Evolutionary conservation across 1,140 invertebrate genomes (phyloP).

Genomic region (Caerostris extrusa): DNA sequence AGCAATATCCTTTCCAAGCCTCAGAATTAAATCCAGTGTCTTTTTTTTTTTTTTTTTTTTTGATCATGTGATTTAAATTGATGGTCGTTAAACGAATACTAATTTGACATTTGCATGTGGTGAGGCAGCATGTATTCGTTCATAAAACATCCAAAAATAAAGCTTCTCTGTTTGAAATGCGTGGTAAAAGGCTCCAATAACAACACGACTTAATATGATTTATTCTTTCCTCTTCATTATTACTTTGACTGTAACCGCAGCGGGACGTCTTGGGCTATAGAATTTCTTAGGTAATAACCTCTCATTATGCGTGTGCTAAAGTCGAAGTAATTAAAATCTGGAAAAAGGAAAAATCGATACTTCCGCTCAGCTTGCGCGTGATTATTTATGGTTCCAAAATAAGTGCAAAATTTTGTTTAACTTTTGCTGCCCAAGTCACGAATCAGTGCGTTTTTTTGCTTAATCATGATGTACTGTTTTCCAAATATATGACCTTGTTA

Average conservation of each 20-base stretch:
- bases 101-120: conserved; percentile 48
- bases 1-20: neutral
- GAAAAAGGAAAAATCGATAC: neutral
- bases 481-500: too few relatives aligned
- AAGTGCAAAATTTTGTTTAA: neutral
- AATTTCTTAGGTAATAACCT: neutral
- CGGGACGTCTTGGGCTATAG: neutral
- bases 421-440: neutral
- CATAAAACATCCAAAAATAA: conserved; percentile 45
- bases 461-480: too few relatives aligned
- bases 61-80: conserved; percentile 32
- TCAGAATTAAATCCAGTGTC: neutral
- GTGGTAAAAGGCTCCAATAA: neutral
- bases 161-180: neutral
- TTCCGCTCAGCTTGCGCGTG: neutral
- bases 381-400: neutral
- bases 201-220: conserved; percentile 15
- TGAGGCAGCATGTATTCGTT: neutral
- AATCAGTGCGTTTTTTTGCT: too few relatives aligned
- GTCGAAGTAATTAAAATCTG: neutral
- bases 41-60: neutral
- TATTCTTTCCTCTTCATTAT: conserved; percentile 22
- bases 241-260: neutral
- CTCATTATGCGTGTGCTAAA: neutral
- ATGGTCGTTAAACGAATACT: conserved; percentile 52